These are phyloP conservation scores for Atherinomorus stipes DNA, from an alignment of 2,113 vertebrate genomes.

Conservation along the genomic window DNA sequence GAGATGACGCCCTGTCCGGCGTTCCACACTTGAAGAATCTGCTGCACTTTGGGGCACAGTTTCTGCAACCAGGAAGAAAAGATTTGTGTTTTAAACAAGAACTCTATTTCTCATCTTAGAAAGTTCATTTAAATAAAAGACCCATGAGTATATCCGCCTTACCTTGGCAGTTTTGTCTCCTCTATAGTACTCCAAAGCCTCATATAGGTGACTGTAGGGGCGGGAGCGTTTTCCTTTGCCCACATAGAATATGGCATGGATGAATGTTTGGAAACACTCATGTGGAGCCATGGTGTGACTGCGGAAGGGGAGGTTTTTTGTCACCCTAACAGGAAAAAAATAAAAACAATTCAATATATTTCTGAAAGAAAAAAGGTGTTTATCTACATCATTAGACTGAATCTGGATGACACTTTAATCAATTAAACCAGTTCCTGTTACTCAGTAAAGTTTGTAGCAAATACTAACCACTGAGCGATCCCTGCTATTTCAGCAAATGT, in stretches of 20 bases:
- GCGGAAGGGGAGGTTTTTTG: slow-evolving; percentile 87
- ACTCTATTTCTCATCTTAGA: not conserved
- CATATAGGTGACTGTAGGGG: slow-evolving; percentile 88
- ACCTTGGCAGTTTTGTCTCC: slow-evolving; percentile 80
- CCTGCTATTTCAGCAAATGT: no score
- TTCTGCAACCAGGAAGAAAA: slow-evolving; percentile 70
- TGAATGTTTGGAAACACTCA: slow-evolving; percentile 87
- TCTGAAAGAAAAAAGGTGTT: not conserved
- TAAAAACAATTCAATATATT: slow-evolving; percentile 6
- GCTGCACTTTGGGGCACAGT: slow-evolving; percentile 86
- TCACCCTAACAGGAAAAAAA: slow-evolving; percentile 79
- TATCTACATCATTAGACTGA: not conserved
- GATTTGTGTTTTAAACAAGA: not conserved
- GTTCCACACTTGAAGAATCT: slow-evolving; percentile 91
- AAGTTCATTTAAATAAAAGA: not conserved
- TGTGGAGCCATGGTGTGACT: slow-evolving; percentile 75
- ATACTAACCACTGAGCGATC: not conserved
- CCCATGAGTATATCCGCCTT: not conserved
- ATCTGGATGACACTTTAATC: not conserved
- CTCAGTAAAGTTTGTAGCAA: not conserved
- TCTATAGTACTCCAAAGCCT: slow-evolving; percentile 85
- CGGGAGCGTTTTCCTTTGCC: slow-evolving; percentile 92
- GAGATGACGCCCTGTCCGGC: slow-evolving; percentile 87
- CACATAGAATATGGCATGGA: slow-evolving; percentile 90
- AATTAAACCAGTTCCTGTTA: not conserved